Evolutionary conservation across 2,888 invertebrate species (phyloP).

Genomic region (Mesochorus sp.): DNA sequence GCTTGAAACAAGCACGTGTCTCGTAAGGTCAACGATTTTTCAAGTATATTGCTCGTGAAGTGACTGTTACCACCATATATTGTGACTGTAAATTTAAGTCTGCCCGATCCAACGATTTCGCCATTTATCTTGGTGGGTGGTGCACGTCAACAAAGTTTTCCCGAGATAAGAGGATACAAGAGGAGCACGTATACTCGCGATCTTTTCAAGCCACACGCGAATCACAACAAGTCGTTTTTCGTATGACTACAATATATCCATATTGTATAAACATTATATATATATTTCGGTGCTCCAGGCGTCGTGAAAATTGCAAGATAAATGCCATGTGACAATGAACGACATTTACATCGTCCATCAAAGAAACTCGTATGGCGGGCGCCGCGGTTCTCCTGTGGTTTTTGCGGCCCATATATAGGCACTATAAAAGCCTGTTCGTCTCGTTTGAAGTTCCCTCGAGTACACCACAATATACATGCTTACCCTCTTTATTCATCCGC

Average conservation of each 20-base stretch:
- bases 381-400: not conserved
- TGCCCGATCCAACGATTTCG: not conserved
- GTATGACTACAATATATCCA: too few relatives aligned
- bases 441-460: slow-evolving; percentile 44
- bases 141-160: slow-evolving; percentile 4
- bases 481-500: slow-evolving; percentile 11
- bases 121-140: slow-evolving; percentile 19
- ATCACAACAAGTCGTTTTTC: slow-evolving; percentile 10
- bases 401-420: not conserved
- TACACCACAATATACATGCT: slow-evolving; percentile 1
- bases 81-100: slow-evolving; percentile 1
- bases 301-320: slow-evolving; percentile 45
- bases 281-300: not conserved
- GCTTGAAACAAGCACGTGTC: not conserved
- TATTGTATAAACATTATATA: too few relatives aligned
- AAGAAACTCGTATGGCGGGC: slow-evolving; percentile 15
- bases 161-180: not conserved
- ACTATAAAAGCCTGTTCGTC: not conserved
- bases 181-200: not conserved
- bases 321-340: slow-evolving; percentile 30
- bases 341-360: slow-evolving; percentile 53
- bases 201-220: not conserved
- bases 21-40: not conserved
- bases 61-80: not conserved
- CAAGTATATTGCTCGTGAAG: not conserved